Evolutionary conservation across 1,140 invertebrate genomes (phyloP), one percentile per base, ranked within the genome.

Genomic region (Dinoponera quadriceps): DNA sequence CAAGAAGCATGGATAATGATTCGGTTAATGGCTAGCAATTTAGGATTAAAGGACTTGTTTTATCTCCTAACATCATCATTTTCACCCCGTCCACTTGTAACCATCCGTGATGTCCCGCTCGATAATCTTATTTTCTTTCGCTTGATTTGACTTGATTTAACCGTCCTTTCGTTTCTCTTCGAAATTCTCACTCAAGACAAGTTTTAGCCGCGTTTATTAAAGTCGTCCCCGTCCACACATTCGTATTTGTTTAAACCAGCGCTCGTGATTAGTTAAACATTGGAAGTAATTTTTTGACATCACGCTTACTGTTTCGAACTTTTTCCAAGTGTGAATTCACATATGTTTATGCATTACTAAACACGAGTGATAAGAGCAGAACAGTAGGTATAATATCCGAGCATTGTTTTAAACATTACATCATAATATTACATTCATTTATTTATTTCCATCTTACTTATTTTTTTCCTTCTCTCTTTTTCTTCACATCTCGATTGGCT

Each of bases 341-440:
- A 44, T 9, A 44, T 44, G 11, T 44, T 44, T 44, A 11, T 44
- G 29, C 5, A 11, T 44, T 44, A 44, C 7, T 44, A 44, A 29
- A 16, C 11, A 14, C 25, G 2, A 62, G 27, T 27, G 29, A 62
- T 5, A 62, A 25, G 29, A 25, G 18, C 14, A 14, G 27, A 16
- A 60, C 5, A 60, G 60, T 27, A 62, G 5, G 16, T n/a, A 4
- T 16, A 9, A 44, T 27, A 29, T 29, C 14, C 60, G 13, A 44
- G 38, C 59, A 54, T 66, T 66, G 60, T 16, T 78, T 78, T 55
- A 78, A 69, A 78, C 57, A 78, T 66, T 81, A 81, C 44, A 73
- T 81, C 73, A 74, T 73, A 73, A 68, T 62, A 48, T 73, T 85
- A 63, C 62, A 65, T 74, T 80, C 29, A 60, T 74, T 38, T 74